phyloP scores from a whole-genome alignment of 35 echinoderm and acorn worm genomes.

The Amphiura filiformis region DNA sequence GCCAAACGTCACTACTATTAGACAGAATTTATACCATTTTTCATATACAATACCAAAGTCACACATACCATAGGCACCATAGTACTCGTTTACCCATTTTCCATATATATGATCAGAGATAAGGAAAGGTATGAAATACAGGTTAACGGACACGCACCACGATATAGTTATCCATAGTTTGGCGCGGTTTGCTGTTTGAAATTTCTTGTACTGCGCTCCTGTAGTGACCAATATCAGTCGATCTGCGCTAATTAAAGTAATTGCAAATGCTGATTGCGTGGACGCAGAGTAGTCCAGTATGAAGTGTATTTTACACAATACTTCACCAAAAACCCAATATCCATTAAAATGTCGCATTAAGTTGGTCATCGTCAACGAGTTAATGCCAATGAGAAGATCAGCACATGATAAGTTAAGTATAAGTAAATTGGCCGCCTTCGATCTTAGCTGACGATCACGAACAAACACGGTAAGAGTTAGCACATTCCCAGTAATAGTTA shows the following conservation, averaged over 20 bases:
- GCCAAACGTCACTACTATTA: constrained; percentile 5
- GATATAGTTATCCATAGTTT: background rate
- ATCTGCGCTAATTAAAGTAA: constrained; percentile 27
- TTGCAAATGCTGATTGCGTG: constrained; percentile 28
- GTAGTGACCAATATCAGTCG: constrained; percentile 28
- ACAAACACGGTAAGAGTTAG: constrained; percentile 3
- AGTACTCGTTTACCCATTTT: background rate
- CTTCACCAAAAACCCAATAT: constrained; percentile 13
- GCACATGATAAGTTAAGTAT: constrained; percentile 28
- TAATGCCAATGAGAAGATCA: constrained; percentile 28
- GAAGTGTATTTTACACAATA: constrained; percentile 18
- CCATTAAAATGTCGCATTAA: background rate
- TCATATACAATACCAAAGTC: constrained; percentile 22
- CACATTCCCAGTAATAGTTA: constrained; percentile 22
- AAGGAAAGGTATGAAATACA: constrained; percentile 2
- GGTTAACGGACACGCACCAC: background rate
- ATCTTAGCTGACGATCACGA: constrained; percentile 6
- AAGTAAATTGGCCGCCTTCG: constrained; percentile 23
- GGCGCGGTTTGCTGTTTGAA: background rate
- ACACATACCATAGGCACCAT: background rate
- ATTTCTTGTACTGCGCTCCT: constrained; percentile 36
- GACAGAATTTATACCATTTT: background rate
- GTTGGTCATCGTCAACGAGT: constrained; percentile 23
- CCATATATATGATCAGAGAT: constrained; percentile 6
- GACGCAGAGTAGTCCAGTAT: constrained; percentile 31